These are phyloP conservation scores for Macrostomum lignano DNA, from an alignment of 1,140 invertebrate species.

Conservation along the genomic window DNA sequence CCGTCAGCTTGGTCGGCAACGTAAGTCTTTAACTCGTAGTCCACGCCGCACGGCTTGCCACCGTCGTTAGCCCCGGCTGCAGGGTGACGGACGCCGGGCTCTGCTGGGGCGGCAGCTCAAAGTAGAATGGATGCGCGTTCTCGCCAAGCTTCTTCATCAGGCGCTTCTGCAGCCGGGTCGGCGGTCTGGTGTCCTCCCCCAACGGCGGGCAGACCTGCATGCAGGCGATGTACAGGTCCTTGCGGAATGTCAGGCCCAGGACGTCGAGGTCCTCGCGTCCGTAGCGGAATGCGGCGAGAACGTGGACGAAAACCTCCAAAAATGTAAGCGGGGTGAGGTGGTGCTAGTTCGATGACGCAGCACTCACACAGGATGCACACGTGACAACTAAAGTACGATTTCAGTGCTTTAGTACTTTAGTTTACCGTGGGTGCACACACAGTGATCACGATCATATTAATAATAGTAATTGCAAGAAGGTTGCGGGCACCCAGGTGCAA, in stretches of 20 bases:
- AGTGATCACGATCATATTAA: no score
- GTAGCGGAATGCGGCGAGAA: constrained; percentile 83
- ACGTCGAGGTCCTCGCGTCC: constrained; percentile 91
- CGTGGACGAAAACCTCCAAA: constrained; percentile 72
- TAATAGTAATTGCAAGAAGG: no score
- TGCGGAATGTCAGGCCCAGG: constrained; percentile 76
- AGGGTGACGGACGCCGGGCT: constrained; percentile 19
- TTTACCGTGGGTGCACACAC: no score
- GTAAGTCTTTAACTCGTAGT: constrained; percentile 84
- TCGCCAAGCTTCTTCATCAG: constrained; percentile 79
- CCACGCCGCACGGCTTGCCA: constrained; percentile 60
- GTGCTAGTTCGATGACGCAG: background rate
- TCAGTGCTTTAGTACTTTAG: no score
- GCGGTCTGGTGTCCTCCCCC: constrained; percentile 29
- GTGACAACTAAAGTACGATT: no score
- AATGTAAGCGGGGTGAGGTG: background rate
- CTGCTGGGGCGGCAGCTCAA: constrained; percentile 37
- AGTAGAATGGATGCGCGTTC: constrained; percentile 92
- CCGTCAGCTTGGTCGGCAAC: constrained; percentile 65
- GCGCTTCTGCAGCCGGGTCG: constrained; percentile 70
- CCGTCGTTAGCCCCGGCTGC: constrained; percentile 8
- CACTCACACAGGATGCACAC: constrained; percentile 7
- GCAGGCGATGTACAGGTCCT: constrained; percentile 76
- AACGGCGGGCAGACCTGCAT: constrained; percentile 21
- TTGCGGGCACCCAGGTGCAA: no score